Conservation (phyloP, 1,140 invertebrate genomes). For the Drosophila cardini region DNA sequence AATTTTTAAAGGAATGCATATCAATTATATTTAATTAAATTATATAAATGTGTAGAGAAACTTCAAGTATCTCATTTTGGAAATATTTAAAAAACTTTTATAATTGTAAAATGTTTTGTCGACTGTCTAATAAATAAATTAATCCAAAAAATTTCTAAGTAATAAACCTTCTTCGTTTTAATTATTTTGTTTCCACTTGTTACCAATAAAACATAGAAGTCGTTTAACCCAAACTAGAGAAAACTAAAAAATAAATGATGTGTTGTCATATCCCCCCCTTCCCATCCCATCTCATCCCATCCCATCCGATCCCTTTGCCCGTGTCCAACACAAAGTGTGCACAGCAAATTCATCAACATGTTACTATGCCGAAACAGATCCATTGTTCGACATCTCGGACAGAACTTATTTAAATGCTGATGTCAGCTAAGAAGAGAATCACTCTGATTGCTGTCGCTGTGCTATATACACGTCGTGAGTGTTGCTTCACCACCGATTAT, state of each 20-base stretch:
- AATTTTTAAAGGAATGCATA: no score
- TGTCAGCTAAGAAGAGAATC: constrained; percentile 64
- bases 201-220: background rate
- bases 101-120: no score
- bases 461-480: constrained; percentile 80
- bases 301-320: constrained; percentile 11
- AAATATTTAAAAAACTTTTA: no score
- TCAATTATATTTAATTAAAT: no score
- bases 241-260: constrained; percentile 38
- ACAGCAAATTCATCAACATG: constrained; percentile 73
- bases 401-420: constrained; percentile 77
- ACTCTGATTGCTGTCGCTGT: constrained; percentile 82
- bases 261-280: constrained; percentile 23
- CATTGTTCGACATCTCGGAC: constrained; percentile 68
- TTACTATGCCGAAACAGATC: constrained; percentile 69
- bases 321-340: constrained; percentile 3
- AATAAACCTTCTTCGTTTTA: no score
- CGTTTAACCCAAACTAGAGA: background rate
- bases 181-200: background rate
- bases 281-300: constrained; percentile 8
- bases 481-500: constrained; percentile 8
- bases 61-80: no score
- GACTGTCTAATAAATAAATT: no score
- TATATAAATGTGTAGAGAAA: no score
- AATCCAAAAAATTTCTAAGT: no score